Evolutionary conservation across 2,797 vertebrate species (phyloP).

Genomic region (Sardinella longiceps): DNA sequence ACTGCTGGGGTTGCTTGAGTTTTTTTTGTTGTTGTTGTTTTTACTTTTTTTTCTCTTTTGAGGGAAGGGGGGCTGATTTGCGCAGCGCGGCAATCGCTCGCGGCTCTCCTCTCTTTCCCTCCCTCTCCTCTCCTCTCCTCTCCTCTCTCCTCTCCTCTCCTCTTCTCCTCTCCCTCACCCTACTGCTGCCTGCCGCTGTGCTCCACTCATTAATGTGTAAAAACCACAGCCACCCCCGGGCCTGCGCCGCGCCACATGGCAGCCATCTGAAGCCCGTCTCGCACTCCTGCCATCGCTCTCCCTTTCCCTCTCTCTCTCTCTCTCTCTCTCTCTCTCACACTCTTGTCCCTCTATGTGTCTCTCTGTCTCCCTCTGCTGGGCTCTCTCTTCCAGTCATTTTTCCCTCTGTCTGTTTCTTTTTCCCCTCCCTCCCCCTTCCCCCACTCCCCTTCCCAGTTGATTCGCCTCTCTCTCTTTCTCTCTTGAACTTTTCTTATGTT

Average conservation of each 20-base stretch:
- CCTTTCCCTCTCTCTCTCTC: conserved; percentile 24
- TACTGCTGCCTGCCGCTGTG: conserved; percentile 57
- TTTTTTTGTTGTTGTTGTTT: not conserved
- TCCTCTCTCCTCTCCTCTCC: not conserved
- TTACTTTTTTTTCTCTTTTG: not conserved
- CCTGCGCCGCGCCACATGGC: conserved; percentile 69
- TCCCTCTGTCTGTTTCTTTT: conserved; percentile 26
- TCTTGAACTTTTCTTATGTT: not conserved
- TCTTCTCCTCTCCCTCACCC: not conserved
- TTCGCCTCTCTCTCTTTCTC: not conserved
- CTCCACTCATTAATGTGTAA: conserved; percentile 78
- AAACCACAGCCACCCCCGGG: conserved; percentile 76
- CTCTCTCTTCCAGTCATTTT: conserved; percentile 11
- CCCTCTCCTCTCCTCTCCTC: conserved; percentile 30
- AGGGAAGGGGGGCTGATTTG: conserved; percentile 2
- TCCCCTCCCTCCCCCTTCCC: not conserved
- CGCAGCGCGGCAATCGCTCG: not conserved
- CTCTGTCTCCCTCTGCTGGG: not conserved
- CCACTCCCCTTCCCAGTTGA: not conserved
- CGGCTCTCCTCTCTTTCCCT: conserved; percentile 13
- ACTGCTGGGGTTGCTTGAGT: not conserved
- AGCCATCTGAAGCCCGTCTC: conserved; percentile 72
- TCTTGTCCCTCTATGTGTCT: too few species aligned
- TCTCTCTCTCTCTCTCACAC: too few species aligned
- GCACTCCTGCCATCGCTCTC: conserved; percentile 42